Evolutionary conservation across 2,797 vertebrate genomes (phyloP), one percentile per base, ranked within the genome.

Genomic region (Notolabrus celidotus): DNA sequence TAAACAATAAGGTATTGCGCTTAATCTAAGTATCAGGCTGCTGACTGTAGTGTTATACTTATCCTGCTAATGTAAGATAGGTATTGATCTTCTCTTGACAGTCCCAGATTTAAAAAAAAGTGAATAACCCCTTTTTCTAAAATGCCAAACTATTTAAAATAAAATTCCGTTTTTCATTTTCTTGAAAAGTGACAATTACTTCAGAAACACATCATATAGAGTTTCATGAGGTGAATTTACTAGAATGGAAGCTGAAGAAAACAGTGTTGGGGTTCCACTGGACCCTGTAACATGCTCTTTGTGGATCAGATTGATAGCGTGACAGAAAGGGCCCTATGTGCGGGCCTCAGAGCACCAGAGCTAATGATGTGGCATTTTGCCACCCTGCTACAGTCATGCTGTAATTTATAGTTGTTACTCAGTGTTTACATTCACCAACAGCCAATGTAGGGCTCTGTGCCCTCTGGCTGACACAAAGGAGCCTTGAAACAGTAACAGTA

Each of bases 361-460:
- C 72, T 85, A 87, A 86, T 79, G 77, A 88, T 82, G 78, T 89
- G 87, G 84, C 84, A 79, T 72, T 71, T 38, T 86, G 82, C 86
- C 86, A 86, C 61, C 45, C 31, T 76, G 74, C 46, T 67, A 59
- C 43, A 83, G 52, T 79, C 58, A 65, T 62, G 71, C 61, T 78
- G 80, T 77, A 80, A 89, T 85, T 87, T 83, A 85, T 87, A 84
- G 79, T 65, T 74, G 66, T 72, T 83, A 77, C 53, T 23, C 51
- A 55, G 72, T 88, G 77, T 89, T 88, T 88, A 87, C 78, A 73
- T 87, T 83, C 83, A 85, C 74, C 87, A 81, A 87, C 84, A 85
- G 74, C 42, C 33, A 46, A 58, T 64, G n/a, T n/a, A 63, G 38
- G 46, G 74, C 84, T 71, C 63, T 10, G 64, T 71, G 71, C 79